A percentile compares a stretch with the other conserved stretches of the same genome.
Conservation (phyloP, 1,140 invertebrate species). For the Lepidurus arcticus region DNA sequence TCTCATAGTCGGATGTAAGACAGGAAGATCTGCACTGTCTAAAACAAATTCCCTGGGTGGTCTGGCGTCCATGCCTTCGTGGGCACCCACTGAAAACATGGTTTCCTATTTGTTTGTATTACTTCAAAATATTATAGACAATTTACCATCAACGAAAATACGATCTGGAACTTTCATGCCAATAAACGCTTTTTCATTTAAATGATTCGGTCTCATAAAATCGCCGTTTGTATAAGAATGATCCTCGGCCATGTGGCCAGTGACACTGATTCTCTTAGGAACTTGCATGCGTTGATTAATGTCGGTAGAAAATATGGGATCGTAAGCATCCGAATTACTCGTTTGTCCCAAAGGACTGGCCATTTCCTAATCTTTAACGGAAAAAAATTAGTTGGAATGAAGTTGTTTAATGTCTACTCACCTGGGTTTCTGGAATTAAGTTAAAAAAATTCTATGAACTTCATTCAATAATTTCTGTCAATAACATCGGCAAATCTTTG, state of each 20-base stretch:
- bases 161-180: background rate
- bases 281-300: background rate
- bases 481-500: too few species aligned
- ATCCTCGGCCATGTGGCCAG: background rate
- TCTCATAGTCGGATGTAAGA: background rate
- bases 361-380: background rate
- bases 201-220: background rate
- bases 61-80: background rate
- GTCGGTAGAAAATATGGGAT: background rate
- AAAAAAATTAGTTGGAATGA: background rate
- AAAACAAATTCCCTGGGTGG: background rate
- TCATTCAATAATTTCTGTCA: too few species aligned
- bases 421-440: too few species aligned
- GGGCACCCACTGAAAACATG: background rate
- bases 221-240: background rate
- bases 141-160: background rate
- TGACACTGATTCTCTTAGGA: background rate
- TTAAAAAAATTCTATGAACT: too few species aligned
- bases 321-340: background rate
- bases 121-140: background rate
- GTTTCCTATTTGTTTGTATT: background rate
- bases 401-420: too few species aligned
- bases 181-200: background rate
- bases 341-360: background rate
- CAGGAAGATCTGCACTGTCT: background rate